These are phyloP conservation scores for Halocynthia aurantium DNA, from an alignment of 23 tunicate species.

Conservation along the genomic window DNA sequence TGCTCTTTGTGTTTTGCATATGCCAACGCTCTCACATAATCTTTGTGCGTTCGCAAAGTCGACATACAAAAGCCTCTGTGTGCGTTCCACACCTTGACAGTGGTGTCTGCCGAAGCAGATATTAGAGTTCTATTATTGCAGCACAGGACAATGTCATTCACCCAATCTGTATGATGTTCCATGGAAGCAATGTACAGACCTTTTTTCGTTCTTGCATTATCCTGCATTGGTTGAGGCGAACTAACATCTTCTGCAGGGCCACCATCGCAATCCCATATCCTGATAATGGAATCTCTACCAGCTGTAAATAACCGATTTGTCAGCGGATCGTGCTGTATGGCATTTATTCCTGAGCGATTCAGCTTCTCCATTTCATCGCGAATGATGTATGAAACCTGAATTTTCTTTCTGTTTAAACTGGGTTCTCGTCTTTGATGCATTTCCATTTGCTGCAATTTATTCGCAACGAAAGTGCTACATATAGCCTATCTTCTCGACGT, in stretches of 20 bases:
- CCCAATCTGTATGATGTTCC: constrained; percentile 99
- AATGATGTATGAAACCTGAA: constrained; percentile 70
- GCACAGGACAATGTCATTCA: constrained; percentile 90
- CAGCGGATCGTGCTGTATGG: constrained; percentile 61
- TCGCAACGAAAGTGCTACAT: too few species aligned
- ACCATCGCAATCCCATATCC: constrained; percentile 62
- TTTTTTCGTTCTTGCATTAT: background rate
- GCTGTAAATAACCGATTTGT: constrained; percentile 74
- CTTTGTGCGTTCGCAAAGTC: constrained; percentile 93
- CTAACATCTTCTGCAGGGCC: background rate
- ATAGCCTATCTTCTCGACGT: too few species aligned
- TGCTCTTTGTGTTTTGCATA: constrained; percentile 90
- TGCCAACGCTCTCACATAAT: constrained; percentile 87
- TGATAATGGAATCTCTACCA: constrained; percentile 94
- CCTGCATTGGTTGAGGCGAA: background rate
- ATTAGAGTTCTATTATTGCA: constrained; percentile 77
- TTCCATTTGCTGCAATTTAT: background rate
- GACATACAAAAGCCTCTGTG: constrained; percentile 89
- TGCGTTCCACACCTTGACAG: constrained; percentile 98
- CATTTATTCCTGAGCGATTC: constrained; percentile 90
- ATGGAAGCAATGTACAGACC: constrained; percentile 69
- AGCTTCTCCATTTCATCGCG: constrained; percentile 79
- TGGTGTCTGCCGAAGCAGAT: constrained; percentile 95
- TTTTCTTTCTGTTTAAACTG: constrained; percentile 36
- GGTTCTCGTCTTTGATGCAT: constrained; percentile 45